Evolutionary conservation across 2,888 invertebrate species (phyloP).

Genomic region (Hirtodrosophila alboralis): DNA sequence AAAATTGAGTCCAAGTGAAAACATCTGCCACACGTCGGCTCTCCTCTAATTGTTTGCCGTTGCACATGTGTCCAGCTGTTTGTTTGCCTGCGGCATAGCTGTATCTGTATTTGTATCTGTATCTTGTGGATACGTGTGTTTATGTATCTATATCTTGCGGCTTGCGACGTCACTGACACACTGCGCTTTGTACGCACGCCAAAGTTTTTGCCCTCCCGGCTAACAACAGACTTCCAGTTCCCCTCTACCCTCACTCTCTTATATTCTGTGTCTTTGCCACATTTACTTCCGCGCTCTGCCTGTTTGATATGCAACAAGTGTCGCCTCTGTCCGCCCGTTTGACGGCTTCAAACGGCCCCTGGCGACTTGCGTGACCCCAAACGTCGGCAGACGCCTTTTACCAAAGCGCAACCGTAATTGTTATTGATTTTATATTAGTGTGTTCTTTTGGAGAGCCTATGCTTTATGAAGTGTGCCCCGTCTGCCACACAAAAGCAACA

Average conservation of each 20-base stretch:
- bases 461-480: constrained; percentile 67
- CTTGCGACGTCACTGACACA: constrained; percentile 36
- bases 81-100: constrained; percentile 28
- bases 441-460: constrained; percentile 53
- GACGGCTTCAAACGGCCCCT: constrained; percentile 22
- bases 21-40: constrained; percentile 75
- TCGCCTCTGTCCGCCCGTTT: constrained; percentile 31
- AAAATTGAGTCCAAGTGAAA: constrained; percentile 51
- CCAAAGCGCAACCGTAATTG: constrained; percentile 61
- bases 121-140: constrained; percentile 1
- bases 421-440: constrained; percentile 74
- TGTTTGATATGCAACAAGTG: constrained; percentile 74
- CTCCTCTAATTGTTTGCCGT: constrained; percentile 71
- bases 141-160: constrained; percentile 11
- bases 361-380: constrained; percentile 57
- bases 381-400: constrained; percentile 33
- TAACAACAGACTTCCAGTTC: background rate
- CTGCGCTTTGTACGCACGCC: constrained; percentile 59
- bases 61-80: constrained; percentile 65
- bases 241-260: too few species aligned
- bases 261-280: constrained; percentile 5
- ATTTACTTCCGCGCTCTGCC: constrained; percentile 54
- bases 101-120: constrained; percentile 19
- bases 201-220: constrained; percentile 30
- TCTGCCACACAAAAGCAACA: constrained; percentile 10